Percentiles rank a stretch among this genome's conserved stretches.
These are phyloP conservation scores for Plumapathes pennacea DNA, from an alignment of 92 coral and sea anemone genomes.

Conservation along the genomic window DNA sequence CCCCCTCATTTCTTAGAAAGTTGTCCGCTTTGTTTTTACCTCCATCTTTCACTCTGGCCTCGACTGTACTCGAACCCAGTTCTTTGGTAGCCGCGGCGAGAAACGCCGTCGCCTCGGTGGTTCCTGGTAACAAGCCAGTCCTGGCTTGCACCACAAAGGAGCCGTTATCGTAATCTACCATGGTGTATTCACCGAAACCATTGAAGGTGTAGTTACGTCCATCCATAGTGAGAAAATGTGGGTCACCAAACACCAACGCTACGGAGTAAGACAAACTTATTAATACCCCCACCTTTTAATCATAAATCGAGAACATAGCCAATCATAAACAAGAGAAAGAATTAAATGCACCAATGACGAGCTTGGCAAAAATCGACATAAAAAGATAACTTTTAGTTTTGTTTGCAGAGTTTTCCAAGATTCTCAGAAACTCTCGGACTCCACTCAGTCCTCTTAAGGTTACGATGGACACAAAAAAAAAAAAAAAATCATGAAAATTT, in stretches of 20 bases:
- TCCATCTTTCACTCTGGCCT: slow-evolving; percentile 35
- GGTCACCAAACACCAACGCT: slow-evolving; percentile 46
- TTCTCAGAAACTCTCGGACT: no score
- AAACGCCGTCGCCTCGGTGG: slow-evolving; percentile 58
- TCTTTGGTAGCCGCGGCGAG: slow-evolving; percentile 54
- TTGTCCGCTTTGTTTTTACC: slow-evolving; percentile 22
- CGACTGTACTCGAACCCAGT: slow-evolving; percentile 27
- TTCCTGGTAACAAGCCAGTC: slow-evolving; percentile 33
- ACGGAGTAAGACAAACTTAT: neutral
- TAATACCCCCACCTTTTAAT: neutral
- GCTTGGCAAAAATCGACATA: no score
- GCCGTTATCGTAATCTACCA: slow-evolving; percentile 38
- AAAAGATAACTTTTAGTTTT: no score
- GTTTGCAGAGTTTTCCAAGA: no score
- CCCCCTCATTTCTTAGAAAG: no score
- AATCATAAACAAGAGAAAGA: no score
- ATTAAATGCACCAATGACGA: no score
- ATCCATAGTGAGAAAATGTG: slow-evolving; percentile 58
- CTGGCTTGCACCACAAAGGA: slow-evolving; percentile 71
- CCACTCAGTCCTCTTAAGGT: no score
- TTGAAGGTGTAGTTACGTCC: slow-evolving; percentile 68
- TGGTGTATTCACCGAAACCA: slow-evolving; percentile 82
- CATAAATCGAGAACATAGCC: no score
- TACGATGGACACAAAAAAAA: no score
- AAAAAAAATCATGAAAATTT: no score